These are phyloP conservation scores for Nebria ingens DNA, from an alignment of 1,140 invertebrate species.

Conservation along the genomic window DNA sequence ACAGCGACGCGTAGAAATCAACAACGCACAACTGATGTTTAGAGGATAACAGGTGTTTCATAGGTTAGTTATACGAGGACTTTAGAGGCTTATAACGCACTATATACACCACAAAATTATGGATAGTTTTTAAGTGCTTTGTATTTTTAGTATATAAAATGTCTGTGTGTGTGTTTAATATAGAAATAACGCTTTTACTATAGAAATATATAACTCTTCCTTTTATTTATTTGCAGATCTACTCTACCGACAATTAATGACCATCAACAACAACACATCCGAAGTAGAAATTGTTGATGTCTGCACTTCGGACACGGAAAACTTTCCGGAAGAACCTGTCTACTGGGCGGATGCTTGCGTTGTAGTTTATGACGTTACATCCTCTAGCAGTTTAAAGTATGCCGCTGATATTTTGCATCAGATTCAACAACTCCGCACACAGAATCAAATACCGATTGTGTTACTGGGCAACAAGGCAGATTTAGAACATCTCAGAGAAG, in stretches of 20 bases:
- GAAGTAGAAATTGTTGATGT: constrained; percentile 71
- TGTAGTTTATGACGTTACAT: constrained; percentile 70
- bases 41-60: neutral
- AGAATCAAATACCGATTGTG: constrained; percentile 45
- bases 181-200: too few species aligned
- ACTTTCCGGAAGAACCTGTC: constrained; percentile 42
- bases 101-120: too few species aligned
- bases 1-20: too few species aligned
- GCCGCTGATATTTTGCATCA: constrained; percentile 49
- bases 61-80: neutral
- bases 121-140: too few species aligned
- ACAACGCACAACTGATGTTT: too few species aligned
- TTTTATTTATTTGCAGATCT: constrained; percentile 50
- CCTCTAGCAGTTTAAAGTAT: constrained; percentile 56
- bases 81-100: too few species aligned
- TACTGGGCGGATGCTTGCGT: constrained; percentile 69
- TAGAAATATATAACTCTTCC: constrained; percentile 13
- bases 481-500: constrained; percentile 62
- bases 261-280: constrained; percentile 53
- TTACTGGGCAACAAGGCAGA: constrained; percentile 67
- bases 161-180: too few species aligned
- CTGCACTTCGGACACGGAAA: constrained; percentile 39
- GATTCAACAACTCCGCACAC: constrained; percentile 42
- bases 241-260: constrained; percentile 61
- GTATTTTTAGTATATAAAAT: too few species aligned